Percentiles rank a stretch among this genome's conserved stretches.
phyloP scores from a whole-genome alignment of 2,888 invertebrate genomes.

The Phorcus lineatus region DNA sequence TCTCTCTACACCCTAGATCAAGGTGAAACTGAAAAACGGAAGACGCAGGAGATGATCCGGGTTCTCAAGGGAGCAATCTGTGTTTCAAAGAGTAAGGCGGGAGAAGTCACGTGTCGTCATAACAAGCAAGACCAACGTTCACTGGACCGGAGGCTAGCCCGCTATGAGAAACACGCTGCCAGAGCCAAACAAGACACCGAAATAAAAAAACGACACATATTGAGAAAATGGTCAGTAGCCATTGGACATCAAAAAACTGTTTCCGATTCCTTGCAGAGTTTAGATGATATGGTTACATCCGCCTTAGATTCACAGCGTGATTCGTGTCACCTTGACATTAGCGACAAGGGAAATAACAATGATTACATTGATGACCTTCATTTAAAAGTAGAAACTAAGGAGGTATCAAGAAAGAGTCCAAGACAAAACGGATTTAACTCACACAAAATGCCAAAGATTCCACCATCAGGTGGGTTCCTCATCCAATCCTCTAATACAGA shows the following conservation, averaged over 20 bases:
- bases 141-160: conserved; percentile 44
- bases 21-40: conserved; percentile 47
- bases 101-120: conserved; percentile 56
- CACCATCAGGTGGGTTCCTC: neutral
- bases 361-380: neutral
- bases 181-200: conserved; percentile 31
- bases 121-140: conserved; percentile 56
- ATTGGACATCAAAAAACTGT: conserved; percentile 47
- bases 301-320: conserved; percentile 33
- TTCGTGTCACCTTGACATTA: neutral
- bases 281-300: conserved; percentile 42
- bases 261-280: conserved; percentile 40
- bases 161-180: conserved; percentile 40
- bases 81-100: conserved; percentile 58
- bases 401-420: neutral
- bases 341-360: neutral
- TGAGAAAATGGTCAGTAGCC: conserved; percentile 44
- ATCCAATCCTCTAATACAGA: neutral
- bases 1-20: conserved; percentile 51
- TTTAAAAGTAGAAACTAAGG: neutral
- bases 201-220: conserved; percentile 34
- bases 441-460: neutral
- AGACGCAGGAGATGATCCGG: conserved; percentile 53
- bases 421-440: neutral
- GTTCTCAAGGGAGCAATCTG: conserved; percentile 62